Evolutionary conservation across 2,797 vertebrate species (phyloP).

Genomic region (Argyrosomus regius): DNA sequence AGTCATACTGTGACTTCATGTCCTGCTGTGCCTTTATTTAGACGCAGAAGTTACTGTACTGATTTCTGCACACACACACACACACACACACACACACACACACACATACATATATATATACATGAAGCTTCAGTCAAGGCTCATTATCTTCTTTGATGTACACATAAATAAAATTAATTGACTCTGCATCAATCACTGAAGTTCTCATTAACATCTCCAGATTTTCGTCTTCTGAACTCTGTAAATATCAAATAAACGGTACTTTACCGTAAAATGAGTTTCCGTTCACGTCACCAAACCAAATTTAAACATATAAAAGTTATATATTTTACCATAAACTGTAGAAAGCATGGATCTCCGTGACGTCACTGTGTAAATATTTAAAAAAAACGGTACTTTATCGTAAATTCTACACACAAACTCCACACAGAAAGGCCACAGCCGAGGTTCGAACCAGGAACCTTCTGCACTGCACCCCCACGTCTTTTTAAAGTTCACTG

Average conservation of each 20-base stretch:
- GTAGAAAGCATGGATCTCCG: no score
- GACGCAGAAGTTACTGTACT: slow-evolving; percentile 25
- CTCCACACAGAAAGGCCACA: no score
- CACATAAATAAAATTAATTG: neutral
- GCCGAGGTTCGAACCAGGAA: no score
- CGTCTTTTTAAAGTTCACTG: no score
- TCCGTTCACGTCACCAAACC: neutral
- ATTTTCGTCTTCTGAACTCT: neutral
- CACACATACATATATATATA: neutral
- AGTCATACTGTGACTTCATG: slow-evolving; percentile 41
- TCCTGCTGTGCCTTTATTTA: slow-evolving; percentile 31
- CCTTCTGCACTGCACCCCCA: no score
- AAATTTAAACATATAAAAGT: neutral
- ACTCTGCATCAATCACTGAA: neutral
- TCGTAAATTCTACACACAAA: no score
- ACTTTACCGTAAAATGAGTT: neutral
- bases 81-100: neutral
- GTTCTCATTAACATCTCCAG: neutral
- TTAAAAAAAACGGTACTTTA: no score
- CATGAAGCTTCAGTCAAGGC: neutral
- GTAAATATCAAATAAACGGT: neutral
- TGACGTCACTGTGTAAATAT: no score
- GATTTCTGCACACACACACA: slow-evolving; percentile 16
- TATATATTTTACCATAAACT: no score
- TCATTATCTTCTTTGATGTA: neutral